Percentiles rank a stretch among this genome's conserved stretches.
Conservation (phyloP, 2,113 vertebrate genomes). For the Proterorhinus semilunaris region DNA sequence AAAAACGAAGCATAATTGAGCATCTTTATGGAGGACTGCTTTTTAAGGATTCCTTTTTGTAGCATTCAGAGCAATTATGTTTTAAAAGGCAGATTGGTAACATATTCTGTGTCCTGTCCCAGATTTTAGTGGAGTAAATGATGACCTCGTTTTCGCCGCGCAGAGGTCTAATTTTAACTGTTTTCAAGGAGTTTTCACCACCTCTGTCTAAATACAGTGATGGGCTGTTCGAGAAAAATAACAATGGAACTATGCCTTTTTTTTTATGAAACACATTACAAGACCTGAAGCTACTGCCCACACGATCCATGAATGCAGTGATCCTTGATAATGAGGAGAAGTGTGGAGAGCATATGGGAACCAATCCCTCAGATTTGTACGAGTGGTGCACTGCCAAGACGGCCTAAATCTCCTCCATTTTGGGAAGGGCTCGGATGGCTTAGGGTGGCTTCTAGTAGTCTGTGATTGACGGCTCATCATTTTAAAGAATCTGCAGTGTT, state of each 20-base stretch:
- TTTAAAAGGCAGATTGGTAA: constrained; percentile 53
- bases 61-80: constrained; percentile 36
- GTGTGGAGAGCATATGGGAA: constrained; percentile 61
- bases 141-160: constrained; percentile 75
- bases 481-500: constrained; percentile 26
- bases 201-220: constrained; percentile 56
- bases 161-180: constrained; percentile 74
- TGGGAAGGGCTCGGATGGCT: constrained; percentile 56
- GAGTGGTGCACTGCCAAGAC: constrained; percentile 56
- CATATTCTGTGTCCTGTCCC: constrained; percentile 69
- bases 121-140: constrained; percentile 71
- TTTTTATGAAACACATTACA: constrained; percentile 4
- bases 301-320: constrained; percentile 40
- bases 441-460: constrained; percentile 47
- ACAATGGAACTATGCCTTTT: background rate
- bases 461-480: constrained; percentile 51
- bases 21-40: constrained; percentile 1
- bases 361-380: constrained; percentile 70
- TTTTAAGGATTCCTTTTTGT: constrained; percentile 21
- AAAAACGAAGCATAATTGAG: background rate
- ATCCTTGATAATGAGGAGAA: constrained; percentile 57
- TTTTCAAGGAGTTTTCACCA: constrained; percentile 70
- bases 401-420: constrained; percentile 68
- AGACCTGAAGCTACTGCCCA: constrained; percentile 40
- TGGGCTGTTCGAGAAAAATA: constrained; percentile 11